Percentiles rank a stretch among this genome's conserved stretches.
Evolutionary conservation across 2,888 invertebrate species (phyloP).

Genomic region (Augochlorella aurata): DNA sequence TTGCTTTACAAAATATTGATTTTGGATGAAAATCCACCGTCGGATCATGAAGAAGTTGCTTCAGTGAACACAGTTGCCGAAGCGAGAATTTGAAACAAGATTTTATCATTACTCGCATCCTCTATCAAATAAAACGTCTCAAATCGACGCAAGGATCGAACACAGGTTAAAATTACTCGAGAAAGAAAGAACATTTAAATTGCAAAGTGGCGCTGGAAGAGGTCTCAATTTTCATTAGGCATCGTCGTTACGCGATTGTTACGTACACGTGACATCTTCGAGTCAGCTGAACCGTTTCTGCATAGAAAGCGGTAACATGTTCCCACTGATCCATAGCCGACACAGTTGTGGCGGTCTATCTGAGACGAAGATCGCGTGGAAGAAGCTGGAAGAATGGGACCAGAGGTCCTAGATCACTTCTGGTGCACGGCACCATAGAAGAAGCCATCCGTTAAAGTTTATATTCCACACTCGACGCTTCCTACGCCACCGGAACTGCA

Average conservation of each 20-base stretch:
- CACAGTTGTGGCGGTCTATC: conserved; percentile 46
- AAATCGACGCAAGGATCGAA: background rate
- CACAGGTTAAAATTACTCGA: background rate
- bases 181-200: background rate
- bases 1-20: no score
- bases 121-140: background rate
- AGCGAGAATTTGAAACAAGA: no score
- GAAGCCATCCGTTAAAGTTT: conserved; percentile 68
- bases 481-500: conserved; percentile 58
- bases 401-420: conserved; percentile 60
- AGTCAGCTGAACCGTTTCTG: conserved; percentile 22
- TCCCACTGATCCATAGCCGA: conserved; percentile 32
- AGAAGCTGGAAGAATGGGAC: conserved; percentile 54
- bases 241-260: background rate
- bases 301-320: conserved; percentile 38
- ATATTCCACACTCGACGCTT: conserved; percentile 67
- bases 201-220: background rate
- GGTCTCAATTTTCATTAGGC: conserved; percentile 7
- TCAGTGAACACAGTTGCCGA: no score
- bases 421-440: conserved; percentile 44
- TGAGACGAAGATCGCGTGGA: conserved; percentile 54
- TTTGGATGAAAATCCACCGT: no score
- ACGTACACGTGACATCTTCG: conserved; percentile 2
- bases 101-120: background rate
- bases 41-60: no score